These are phyloP conservation scores for Maccullochella peelii DNA, from an alignment of 2,113 vertebrate genomes.

Conservation along the genomic window DNA sequence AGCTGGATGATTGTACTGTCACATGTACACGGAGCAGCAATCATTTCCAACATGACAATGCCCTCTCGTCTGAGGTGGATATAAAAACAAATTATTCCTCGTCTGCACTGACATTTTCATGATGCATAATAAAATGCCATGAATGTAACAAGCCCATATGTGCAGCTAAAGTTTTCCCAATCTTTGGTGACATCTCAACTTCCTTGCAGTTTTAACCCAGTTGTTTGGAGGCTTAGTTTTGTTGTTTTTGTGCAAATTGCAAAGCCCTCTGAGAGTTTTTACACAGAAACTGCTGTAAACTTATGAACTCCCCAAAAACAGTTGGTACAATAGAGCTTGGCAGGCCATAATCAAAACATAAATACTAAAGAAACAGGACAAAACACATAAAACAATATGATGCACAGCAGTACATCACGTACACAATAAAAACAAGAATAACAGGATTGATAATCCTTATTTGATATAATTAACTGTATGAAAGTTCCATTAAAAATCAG, in stretches of 20 bases:
- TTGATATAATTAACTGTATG: neutral
- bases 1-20: neutral
- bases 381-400: neutral
- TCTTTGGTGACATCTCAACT: neutral
- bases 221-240: neutral
- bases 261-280: neutral
- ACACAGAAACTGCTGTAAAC: neutral
- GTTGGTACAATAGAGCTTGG: too few relatives aligned
- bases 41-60: too few relatives aligned
- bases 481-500: neutral
- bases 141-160: neutral
- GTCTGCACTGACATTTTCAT: neutral
- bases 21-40: neutral
- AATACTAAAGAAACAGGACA: neutral
- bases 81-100: neutral
- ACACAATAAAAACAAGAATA: neutral
- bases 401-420: too few relatives aligned
- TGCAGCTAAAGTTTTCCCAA: too few relatives aligned
- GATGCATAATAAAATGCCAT: neutral
- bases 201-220: neutral
- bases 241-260: neutral
- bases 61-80: rapidly evolving
- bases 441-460: neutral
- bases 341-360: too few relatives aligned
- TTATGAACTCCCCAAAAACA: neutral